Percentiles rank a stretch among this genome's conserved stretches.
Conservation (phyloP, 2,113 vertebrate species). For the Phainopepla nitens region DNA sequence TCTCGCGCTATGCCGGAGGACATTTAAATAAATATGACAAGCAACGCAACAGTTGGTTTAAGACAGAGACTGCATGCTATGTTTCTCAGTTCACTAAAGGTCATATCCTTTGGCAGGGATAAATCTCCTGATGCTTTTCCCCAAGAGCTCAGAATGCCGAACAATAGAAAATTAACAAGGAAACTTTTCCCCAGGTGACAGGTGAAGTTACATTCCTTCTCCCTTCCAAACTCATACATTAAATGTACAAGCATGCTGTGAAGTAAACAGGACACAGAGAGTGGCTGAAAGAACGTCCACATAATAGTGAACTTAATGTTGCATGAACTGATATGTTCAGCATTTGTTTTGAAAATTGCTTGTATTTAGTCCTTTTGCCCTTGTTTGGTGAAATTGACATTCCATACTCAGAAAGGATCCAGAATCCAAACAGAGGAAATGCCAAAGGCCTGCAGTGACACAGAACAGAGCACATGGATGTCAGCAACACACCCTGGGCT, state of each 20-base stretch:
- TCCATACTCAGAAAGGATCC: not conserved
- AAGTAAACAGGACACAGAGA: not conserved
- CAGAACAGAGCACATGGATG: not conserved
- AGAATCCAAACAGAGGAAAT: not conserved
- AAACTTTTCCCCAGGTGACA: constrained; percentile 1
- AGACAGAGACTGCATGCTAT: not conserved
- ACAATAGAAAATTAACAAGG: not conserved
- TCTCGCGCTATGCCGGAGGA: rapidly evolving
- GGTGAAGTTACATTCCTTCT: not conserved
- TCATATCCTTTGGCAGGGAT: not conserved
- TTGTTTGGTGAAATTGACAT: not conserved
- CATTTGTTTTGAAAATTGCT: not conserved
- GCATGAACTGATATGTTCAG: not conserved
- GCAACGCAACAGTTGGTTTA: not conserved
- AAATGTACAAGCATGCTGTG: not conserved
- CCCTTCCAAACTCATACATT: not conserved
- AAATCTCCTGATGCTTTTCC: not conserved
- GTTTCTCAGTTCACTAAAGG: not conserved
- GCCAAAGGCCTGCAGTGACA: not conserved
- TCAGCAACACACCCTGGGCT: not conserved
- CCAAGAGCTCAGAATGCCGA: not conserved
- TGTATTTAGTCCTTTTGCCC: not conserved
- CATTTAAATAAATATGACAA: constrained; percentile 8
- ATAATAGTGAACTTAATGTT: not conserved
- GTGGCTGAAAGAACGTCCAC: not conserved